These are phyloP conservation scores for Cyphomyrus discorhynchus DNA, from an alignment of 2,113 vertebrate genomes.

Conservation along the genomic window DNA sequence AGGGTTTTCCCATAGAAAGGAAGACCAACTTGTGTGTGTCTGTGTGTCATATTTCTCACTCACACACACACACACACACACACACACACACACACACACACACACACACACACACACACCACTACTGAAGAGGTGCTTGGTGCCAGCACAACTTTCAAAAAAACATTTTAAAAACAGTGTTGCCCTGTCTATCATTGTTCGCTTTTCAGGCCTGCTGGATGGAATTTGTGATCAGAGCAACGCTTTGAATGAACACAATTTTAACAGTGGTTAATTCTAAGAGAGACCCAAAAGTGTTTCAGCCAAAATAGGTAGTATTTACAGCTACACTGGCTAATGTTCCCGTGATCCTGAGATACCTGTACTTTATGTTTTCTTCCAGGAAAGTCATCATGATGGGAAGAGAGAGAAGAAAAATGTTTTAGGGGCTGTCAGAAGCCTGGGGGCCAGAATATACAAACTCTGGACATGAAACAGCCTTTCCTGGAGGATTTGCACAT, in stretches of 20 bases:
- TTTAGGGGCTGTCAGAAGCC: background rate
- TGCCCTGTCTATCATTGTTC: background rate
- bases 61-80: background rate
- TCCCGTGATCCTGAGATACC: conserved; percentile 42
- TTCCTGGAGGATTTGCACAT: background rate
- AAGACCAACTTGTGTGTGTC: background rate
- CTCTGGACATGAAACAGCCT: background rate
- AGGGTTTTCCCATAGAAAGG: no score
- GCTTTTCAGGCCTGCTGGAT: background rate
- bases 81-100: background rate
- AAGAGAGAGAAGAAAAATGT: background rate
- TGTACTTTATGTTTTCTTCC: background rate
- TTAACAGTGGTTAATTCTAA: background rate
- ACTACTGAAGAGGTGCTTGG: background rate
- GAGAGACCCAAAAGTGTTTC: background rate
- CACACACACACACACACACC: background rate
- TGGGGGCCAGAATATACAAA: background rate
- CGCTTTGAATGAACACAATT: background rate
- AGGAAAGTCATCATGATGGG: background rate
- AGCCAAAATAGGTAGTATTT: background rate
- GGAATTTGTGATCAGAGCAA: background rate
- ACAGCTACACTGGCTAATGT: conserved; percentile 34
- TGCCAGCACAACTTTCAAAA: background rate
- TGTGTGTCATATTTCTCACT: background rate
- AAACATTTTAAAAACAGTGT: background rate